These are phyloP conservation scores for Sitta carolinensis DNA, from an alignment of 2,797 vertebrate species.

Conservation along the genomic window DNA sequence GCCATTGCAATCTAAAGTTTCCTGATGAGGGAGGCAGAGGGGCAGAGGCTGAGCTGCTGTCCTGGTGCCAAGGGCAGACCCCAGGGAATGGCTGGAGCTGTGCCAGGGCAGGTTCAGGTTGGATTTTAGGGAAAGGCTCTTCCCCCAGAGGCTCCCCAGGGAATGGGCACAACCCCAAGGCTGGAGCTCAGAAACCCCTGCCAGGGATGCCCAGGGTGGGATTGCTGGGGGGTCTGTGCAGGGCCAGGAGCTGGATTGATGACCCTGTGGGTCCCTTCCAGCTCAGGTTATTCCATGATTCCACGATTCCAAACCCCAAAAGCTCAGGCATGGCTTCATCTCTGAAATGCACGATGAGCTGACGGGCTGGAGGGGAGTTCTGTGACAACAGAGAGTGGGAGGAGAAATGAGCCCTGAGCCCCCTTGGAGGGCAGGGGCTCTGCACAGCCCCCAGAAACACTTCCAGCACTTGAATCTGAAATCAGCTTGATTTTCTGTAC, in stretches of 20 bases:
- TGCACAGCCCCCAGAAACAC: background rate
- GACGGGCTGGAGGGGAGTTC: background rate
- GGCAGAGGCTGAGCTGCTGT: background rate
- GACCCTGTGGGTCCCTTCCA: background rate
- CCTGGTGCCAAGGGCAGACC: background rate
- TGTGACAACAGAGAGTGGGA: background rate
- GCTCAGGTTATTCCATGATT: background rate
- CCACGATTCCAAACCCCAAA: background rate
- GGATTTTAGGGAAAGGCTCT: background rate
- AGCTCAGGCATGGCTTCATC: background rate
- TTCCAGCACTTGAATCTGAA: background rate
- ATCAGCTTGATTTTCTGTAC: background rate
- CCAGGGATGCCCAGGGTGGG: background rate
- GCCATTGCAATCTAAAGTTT: fast-evolving
- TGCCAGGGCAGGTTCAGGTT: fast-evolving
- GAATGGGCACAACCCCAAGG: background rate
- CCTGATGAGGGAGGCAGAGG: background rate
- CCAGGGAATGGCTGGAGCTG: background rate
- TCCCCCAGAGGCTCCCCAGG: background rate
- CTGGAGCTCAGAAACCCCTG: background rate
- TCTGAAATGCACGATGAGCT: fast-evolving
- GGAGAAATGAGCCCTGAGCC: background rate
- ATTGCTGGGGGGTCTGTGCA: background rate
- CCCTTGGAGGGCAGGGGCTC: background rate
- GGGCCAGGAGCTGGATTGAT: fast-evolving